These are phyloP conservation scores for Garra rufa DNA, from an alignment of 2,113 vertebrate genomes.

Conservation along the genomic window DNA sequence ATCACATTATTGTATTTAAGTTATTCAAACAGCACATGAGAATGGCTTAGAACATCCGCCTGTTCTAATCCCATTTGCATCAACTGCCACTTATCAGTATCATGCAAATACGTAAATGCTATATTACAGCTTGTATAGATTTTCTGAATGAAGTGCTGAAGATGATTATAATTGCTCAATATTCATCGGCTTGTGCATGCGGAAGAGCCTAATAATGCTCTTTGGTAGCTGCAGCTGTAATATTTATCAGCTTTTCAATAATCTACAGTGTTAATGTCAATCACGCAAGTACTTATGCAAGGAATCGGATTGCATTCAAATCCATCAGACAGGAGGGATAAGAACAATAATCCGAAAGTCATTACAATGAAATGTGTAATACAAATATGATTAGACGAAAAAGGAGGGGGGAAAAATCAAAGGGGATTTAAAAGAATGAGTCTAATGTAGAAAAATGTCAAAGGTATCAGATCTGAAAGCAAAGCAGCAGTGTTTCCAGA, in stretches of 20 bases:
- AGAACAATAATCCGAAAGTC: constrained; percentile 33
- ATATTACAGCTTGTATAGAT: constrained; percentile 19
- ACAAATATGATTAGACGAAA: constrained; percentile 23
- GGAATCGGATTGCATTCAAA: constrained; percentile 32
- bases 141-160: constrained; percentile 41
- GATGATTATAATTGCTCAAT: constrained; percentile 42
- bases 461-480: constrained; percentile 33
- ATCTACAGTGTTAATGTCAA: constrained; percentile 39
- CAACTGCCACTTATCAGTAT: constrained; percentile 35
- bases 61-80: constrained; percentile 25
- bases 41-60: background rate
- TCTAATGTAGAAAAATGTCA: constrained; percentile 16
- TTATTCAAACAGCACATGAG: background rate
- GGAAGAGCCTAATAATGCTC: constrained; percentile 36
- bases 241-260: constrained; percentile 41
- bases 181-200: constrained; percentile 15
- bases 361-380: constrained; percentile 36
- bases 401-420: background rate
- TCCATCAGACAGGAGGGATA: constrained; percentile 22
- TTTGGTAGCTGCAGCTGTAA: constrained; percentile 33
- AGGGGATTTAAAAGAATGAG: constrained; percentile 15
- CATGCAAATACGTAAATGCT: constrained; percentile 27
- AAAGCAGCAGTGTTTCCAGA: constrained; percentile 66
- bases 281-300: constrained; percentile 29
- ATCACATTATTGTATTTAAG: constrained; percentile 4